Conservation (phyloP, 1,140 invertebrate species). For the Drosophila mojavensis region DNA sequence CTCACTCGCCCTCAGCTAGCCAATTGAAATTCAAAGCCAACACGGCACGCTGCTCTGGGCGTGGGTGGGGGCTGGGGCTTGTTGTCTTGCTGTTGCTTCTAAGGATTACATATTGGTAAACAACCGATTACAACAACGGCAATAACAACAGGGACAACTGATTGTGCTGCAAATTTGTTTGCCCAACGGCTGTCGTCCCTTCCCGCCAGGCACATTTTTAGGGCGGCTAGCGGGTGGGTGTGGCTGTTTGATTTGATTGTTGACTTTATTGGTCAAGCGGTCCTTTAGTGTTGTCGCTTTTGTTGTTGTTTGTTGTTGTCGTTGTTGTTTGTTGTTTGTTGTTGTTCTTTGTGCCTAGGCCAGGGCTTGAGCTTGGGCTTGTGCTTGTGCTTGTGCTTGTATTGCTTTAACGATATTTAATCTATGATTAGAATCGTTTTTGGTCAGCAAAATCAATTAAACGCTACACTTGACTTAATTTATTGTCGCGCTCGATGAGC, state of each 20-base stretch:
- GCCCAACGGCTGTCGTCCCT: constrained; percentile 16
- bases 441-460: constrained; percentile 71
- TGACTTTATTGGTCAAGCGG: constrained; percentile 79
- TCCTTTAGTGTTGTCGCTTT: constrained; percentile 32
- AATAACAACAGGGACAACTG: constrained; percentile 55
- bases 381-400: constrained; percentile 22
- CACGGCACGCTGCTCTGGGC: not conserved
- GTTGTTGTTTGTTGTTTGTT: constrained; percentile 21
- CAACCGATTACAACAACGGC: constrained; percentile 73
- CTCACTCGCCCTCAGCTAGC: not conserved
- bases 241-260: constrained; percentile 78
- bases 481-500: constrained; percentile 65
- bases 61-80: not conserved
- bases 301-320: constrained; percentile 13
- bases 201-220: constrained; percentile 5
- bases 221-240: not conserved
- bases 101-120: constrained; percentile 82
- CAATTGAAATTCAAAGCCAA: constrained; percentile 76
- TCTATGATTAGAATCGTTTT: constrained; percentile 73
- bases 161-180: constrained; percentile 77
- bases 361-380: constrained; percentile 21
- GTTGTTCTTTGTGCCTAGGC: constrained; percentile 12
- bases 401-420: constrained; percentile 81
- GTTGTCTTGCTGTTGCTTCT: constrained; percentile 67
- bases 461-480: constrained; percentile 81